phyloP scores from a whole-genome alignment of 1,140 invertebrate genomes.

The silkworm (Bombyx mori) region ASM3026992v2 NC_085125.1:1206501-1207000 shows the following conservation, averaged over 20 bases:
- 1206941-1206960: constrained; percentile 20
- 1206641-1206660: constrained; percentile 1
- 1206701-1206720: constrained; percentile 41
- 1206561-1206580: constrained; percentile 16
- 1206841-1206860: constrained; percentile 10
- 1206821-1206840: constrained; percentile 11
- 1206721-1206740: constrained; percentile 37
- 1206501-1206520: constrained; percentile 24
- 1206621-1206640: constrained; percentile 1
- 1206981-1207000: background rate
- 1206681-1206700: too few species aligned
- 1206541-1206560: constrained; percentile 9
- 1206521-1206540: constrained; percentile 10
- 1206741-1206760: constrained; percentile 30
- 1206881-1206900: constrained; percentile 17
- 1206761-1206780: constrained; percentile 10
- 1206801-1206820: constrained; percentile 5
- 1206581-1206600: constrained; percentile 18
- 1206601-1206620: constrained; percentile 9
- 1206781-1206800: constrained; percentile 18
- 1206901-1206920: constrained; percentile 17
- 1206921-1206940: constrained; percentile 15
- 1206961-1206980: too few species aligned
- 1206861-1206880: constrained; percentile 17
- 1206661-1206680: too few species aligned